Base-by-base conservation (phyloP, 2,113 vertebrate genomes). In the Alethe castanea region DNA sequence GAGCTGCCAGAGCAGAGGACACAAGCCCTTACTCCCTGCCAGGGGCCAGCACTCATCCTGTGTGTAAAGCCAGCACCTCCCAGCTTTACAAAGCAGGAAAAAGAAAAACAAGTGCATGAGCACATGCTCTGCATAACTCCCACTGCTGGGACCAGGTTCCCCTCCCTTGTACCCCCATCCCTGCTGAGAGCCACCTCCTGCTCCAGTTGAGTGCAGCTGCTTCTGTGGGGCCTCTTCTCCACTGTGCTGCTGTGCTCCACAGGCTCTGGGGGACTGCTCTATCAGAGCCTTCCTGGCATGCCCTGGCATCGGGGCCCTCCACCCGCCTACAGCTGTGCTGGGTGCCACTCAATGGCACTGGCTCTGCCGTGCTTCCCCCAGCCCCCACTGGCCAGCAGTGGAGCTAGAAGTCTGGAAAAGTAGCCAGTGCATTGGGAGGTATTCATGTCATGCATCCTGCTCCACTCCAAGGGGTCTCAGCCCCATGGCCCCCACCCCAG, bases 361-460 rank as follows among this genome's bases (percentile, higher is more conserved):
- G 17, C 40, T 50, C 54, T 92, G 67, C 35, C 0, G 0, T 6
- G 50, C 54, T 81, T 50, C 19, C 50, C 65, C 17, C 5, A 2
- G 74, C 19, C 57, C n/a, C 44, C 3, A 14, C 36, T 40, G 53
- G 28, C 42, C 17, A 25, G 53, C 1, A 0, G 5, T 0, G 5
- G 33, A 73, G 60, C 29, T 61, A 22, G 48, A 45, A 62, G 22
- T 11, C 66, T 82, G 53, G 52, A 71, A 47, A 86, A 74, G 71
- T 0, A 33, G n/a, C 6, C 2, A 2, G n/a, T 14, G 33, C 0
- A 0, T 4, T 25, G 33, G 54, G 78, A 77, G 50, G 18, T 40
- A 40, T 40, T 40, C 40, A 25, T 6, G 11, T 62, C 24, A 17
- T 0, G 6, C 50, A 44, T 29, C 40, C 33, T 0, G 5, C 53